Evolutionary conservation across 2,888 invertebrate genomes (phyloP), one percentile per base, ranked within the genome.

Genomic region (Ptychoptera contaminata): DNA sequence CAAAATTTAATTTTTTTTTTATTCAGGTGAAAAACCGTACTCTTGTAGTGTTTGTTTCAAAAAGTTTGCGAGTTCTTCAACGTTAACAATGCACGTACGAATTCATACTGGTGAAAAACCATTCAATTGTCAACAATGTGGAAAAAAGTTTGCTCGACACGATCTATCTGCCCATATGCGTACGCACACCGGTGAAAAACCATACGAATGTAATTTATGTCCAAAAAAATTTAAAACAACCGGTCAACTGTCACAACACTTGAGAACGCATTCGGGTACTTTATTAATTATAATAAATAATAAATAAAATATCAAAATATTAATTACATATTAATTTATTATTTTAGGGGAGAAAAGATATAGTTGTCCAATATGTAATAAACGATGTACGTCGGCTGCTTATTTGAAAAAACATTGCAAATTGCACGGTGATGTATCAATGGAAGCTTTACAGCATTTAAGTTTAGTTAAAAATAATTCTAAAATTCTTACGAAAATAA

Each of bases 161-260:
- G 43, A 42, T 40, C n/a, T 45, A 16, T 40, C 40, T n/a, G 41
- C 42, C 10, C 40, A 46, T 34, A 30, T 46, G 30, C 30, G 44
- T 32, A 44, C 29, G 14, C 76, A 76, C 60, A 67, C 70, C 1
- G 73, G 72, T 34, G 65, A 65, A 48, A 64, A 62, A 47, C 66
- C 66, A 1, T 66, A 62, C 46, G 53, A 51, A 35, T 65, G 65
- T 49, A 46, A 43, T 4, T 42, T 52, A 8, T 65, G 66, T 46
- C 46, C 47, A 5, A 64, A 63, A 51, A 54, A 56, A 35, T 65
- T 66, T 48, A 63, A 62, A 52, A 63, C 63, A 4, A 60, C 62
- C 1, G 62, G 63, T 8, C 64, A 65, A 53, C 51, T 65, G 37
- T 60, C 59, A 34, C 65, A 65, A 52, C 67, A 65, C 50, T 49